Conservation (phyloP, 2,888 invertebrate species). For the Xylocampa areola region DNA sequence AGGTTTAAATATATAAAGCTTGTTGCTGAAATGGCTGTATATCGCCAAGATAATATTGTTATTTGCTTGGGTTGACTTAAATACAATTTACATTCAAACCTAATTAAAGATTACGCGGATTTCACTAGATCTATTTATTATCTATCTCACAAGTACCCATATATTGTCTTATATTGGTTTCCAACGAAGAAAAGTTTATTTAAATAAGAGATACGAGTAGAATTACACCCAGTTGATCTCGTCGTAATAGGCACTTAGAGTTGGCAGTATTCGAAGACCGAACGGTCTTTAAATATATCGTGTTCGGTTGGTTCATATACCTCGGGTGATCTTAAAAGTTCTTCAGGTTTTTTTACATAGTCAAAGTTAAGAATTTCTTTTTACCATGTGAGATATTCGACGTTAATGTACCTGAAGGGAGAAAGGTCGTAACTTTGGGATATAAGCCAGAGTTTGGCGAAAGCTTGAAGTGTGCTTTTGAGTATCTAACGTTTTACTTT, state of each 20-base stretch:
- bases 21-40: background rate
- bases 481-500: conserved; percentile 20
- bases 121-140: conserved; percentile 37
- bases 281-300: conserved; percentile 50
- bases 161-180: conserved; percentile 38
- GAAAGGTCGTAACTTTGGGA: conserved; percentile 31
- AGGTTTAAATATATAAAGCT: too few relatives aligned
- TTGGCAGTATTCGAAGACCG: conserved; percentile 37
- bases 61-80: conserved; percentile 22
- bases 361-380: conserved; percentile 51
- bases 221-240: conserved; percentile 43
- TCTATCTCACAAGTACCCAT: conserved; percentile 22
- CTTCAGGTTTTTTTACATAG: conserved; percentile 44
- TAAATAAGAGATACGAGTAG: conserved; percentile 46
- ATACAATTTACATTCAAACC: conserved; percentile 15
- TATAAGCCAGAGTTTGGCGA: conserved; percentile 15
- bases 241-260: conserved; percentile 52
- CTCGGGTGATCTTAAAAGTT: conserved; percentile 43
- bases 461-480: conserved; percentile 11
- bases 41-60: conserved; percentile 18
- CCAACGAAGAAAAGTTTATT: conserved; percentile 44
- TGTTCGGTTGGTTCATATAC: conserved; percentile 38
- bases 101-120: conserved; percentile 17
- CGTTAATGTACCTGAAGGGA: conserved; percentile 36
- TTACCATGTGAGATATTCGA: conserved; percentile 39